Evolutionary conservation across 2,113 vertebrate species (phyloP).

Genomic region (Illadopsis cleaveri): DNA sequence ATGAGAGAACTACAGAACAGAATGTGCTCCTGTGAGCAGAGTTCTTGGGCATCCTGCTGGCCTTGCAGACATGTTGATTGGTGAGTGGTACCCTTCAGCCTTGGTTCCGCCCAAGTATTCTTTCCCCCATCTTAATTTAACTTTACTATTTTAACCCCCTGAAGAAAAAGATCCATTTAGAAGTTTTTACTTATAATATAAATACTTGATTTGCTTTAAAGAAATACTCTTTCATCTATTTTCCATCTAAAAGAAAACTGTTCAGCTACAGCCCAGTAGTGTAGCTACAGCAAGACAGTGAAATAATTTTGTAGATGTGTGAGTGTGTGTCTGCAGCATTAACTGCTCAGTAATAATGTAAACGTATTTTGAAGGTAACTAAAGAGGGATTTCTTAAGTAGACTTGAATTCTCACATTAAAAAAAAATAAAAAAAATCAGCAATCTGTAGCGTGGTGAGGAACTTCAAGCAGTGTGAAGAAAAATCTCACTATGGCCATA

Average conservation of each 20-base stretch:
- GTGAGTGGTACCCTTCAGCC: not conserved
- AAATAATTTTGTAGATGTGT: slow-evolving; percentile 1
- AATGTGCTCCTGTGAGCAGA: not conserved
- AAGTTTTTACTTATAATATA: slow-evolving; percentile 9
- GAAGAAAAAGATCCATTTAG: not conserved
- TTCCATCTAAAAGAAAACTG: not conserved
- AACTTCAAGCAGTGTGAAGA: not conserved
- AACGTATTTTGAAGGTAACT: not conserved
- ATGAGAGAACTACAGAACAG: not conserved
- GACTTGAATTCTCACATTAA: not conserved
- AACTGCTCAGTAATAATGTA: not conserved
- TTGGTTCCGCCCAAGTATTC: not conserved
- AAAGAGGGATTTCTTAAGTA: not conserved
- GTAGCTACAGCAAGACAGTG: not conserved
- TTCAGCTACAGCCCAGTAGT: not conserved
- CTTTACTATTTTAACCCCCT: not conserved
- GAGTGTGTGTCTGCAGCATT: not conserved
- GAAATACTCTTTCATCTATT: not conserved
- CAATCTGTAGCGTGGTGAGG: not conserved
- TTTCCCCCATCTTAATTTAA: not conserved
- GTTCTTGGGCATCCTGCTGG: not conserved
- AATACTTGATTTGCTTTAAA: not conserved
- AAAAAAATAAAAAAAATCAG: not conserved
- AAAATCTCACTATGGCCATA: not conserved
- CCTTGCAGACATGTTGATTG: not conserved